Evolutionary conservation across 2,888 invertebrate genomes (phyloP), one percentile per base, ranked within the genome.

Genomic region (Dugesia japonica): DNA sequence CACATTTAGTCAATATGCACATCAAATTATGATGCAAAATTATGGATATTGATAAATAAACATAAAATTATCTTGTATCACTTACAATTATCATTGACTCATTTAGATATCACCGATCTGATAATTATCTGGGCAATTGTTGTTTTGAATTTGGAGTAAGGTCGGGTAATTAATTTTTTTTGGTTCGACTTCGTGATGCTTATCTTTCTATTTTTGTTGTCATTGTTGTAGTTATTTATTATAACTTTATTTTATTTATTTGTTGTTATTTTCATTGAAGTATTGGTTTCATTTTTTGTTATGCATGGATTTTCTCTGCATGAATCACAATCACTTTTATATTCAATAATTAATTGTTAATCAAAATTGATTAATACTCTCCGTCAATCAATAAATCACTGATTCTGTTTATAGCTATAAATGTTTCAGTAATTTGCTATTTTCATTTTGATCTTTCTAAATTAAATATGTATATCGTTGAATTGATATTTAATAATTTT

Each of bases 61-160:
- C 56, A 56, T 56, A 7, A 56, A 20, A 9, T 20, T 56, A 4
- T 20, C 17, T 1, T 56, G 4, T 56, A 56, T 20, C 56, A 56
- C 38, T 56, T 56, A 56, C 23, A n/a, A 56, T 56, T 9, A 13
- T 56, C 9, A 23, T n/a, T 56, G 56, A 56, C 56, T 56, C 56
- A 56, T 56, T 56, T 56, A 56, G 56, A 56, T 56, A 56, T 56
- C n/a, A n/a, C n/a, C 56, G 56, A n/a, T 56, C 56, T 56, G 56
- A 56, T 56, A 56, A 7, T 56, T 13, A 56, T 56, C 56, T 56
- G 56, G 56, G 56, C 56, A 56, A 56, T 7, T 13, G n/a, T 56
- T 13, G 56, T 56, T n/a, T 56, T 56, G 56, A n/a, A 56, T 23
- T 56, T 56, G 56, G 56, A 56, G 56, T 56, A 56, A 56, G 56